Conservation (phyloP, 2,888 invertebrate species). For the Deilephila elpenor region DNA sequence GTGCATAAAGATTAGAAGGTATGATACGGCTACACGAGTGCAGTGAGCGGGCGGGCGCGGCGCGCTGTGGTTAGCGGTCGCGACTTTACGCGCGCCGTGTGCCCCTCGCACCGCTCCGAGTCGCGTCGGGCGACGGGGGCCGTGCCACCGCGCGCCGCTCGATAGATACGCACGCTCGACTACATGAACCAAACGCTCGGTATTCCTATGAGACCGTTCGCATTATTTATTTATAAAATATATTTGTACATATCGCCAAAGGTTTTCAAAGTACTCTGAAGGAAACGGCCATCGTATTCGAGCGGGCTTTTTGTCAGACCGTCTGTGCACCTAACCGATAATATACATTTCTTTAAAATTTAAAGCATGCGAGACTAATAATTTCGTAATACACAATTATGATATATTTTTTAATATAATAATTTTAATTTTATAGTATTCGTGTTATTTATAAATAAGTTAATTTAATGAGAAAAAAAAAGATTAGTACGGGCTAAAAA, state of each 20-base stretch:
- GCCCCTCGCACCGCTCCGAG: slow-evolving; percentile 31
- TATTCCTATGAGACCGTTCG: not conserved
- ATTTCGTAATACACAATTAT: too few relatives aligned
- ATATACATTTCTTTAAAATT: too few relatives aligned
- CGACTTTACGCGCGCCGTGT: slow-evolving; percentile 36
- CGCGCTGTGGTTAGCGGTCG: slow-evolving; percentile 28
- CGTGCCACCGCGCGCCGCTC: slow-evolving; percentile 43
- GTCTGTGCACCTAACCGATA: too few relatives aligned
- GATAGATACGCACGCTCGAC: slow-evolving; percentile 38
- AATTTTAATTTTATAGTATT: too few relatives aligned
- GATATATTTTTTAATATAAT: too few relatives aligned
- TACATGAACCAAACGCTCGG: slow-evolving; percentile 39
- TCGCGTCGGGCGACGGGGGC: slow-evolving; percentile 32
- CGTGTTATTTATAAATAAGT: too few relatives aligned
- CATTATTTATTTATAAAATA: not conserved
- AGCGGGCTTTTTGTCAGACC: too few relatives aligned
- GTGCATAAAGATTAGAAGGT: slow-evolving; percentile 14
- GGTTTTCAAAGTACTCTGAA: too few relatives aligned
- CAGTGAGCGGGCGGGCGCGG: slow-evolving; percentile 6
- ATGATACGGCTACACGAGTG: slow-evolving; percentile 1
- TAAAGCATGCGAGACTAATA: too few relatives aligned
- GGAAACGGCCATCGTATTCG: too few relatives aligned
- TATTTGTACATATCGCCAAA: not conserved
- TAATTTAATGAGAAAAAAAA: too few relatives aligned
- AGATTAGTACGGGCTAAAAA: too few relatives aligned